phyloP scores from a whole-genome alignment of 2,888 invertebrate genomes.

The Drosophila phalerata region DNA sequence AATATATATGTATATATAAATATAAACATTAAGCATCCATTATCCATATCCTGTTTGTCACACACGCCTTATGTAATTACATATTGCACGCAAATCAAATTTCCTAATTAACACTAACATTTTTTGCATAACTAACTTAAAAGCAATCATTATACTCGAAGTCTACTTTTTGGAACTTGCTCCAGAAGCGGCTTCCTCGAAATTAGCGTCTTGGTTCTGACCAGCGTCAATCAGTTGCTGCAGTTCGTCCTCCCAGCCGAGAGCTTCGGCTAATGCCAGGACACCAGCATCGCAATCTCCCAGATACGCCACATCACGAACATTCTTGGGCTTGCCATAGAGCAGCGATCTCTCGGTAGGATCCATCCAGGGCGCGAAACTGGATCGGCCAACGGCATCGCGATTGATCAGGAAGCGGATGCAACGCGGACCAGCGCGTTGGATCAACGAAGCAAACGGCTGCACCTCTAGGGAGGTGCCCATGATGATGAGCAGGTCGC shows the following conservation, averaged over 20 bases:
- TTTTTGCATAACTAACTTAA: slow-evolving; percentile 12
- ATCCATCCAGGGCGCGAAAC: slow-evolving; percentile 74
- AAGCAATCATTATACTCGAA: slow-evolving; percentile 1
- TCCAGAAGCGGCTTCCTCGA: background rate
- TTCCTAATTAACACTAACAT: slow-evolving; percentile 12
- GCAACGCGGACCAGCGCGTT: slow-evolving; percentile 90
- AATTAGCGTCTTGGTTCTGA: slow-evolving; percentile 83
- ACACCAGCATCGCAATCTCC: slow-evolving; percentile 95
- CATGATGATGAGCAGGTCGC: slow-evolving; percentile 97
- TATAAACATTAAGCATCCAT: slow-evolving; percentile 3
- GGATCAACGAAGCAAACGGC: slow-evolving; percentile 96
- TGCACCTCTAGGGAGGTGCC: slow-evolving; percentile 97
- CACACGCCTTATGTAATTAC: slow-evolving; percentile 6
- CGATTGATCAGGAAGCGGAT: slow-evolving; percentile 95
- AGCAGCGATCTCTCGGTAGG: slow-evolving; percentile 88
- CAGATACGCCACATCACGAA: slow-evolving; percentile 92
- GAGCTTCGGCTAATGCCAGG: slow-evolving; percentile 89
- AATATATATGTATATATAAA: slow-evolving; percentile 14
- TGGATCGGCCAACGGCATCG: slow-evolving; percentile 89
- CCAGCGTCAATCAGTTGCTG: slow-evolving; percentile 87
- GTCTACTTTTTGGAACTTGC: slow-evolving; percentile 4
- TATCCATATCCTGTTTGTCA: slow-evolving; percentile 9
- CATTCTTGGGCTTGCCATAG: slow-evolving; percentile 88
- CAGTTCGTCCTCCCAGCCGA: slow-evolving; percentile 92
- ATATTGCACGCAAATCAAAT: slow-evolving; percentile 36